Base-by-base conservation (phyloP, 1,140 invertebrate species). In the Ceratosolen fusciceps region DNA sequence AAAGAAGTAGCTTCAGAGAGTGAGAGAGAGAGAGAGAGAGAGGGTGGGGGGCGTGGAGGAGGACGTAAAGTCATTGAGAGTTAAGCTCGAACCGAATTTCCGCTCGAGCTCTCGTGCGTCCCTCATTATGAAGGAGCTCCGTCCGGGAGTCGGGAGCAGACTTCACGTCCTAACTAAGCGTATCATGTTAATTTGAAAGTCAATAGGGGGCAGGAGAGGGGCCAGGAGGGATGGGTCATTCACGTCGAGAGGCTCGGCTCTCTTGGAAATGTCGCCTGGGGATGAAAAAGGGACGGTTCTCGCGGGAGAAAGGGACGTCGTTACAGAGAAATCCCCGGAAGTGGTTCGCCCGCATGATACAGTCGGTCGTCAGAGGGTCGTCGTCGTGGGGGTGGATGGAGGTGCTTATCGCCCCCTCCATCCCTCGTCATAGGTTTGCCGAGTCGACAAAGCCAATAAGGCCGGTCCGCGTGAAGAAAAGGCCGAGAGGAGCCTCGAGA, bases 321-420 rank as follows among this genome's bases (percentile, higher is more conserved):
- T 77, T 77, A 77, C 34, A 77, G 65, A 71, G 75, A 71, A 77
- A 77, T 71, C 75, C 65, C 65, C 65, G 75, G 75, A 77, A 77
- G 71, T 77, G 37, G 65, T 58, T 70, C 75, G 24, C 52, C 74
- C 74, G 65, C 24, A 68, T 77, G 71, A 77, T 77, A 70, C 24
- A 77, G 65, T 76, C 62, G 74, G 67, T 68, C n/a, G 26, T n/a
- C n/a, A n/a, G n/a, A n/a, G n/a, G n/a, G n/a, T n/a, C n/a, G n/a
- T n/a, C n/a, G n/a, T n/a, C n/a, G n/a, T n/a, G n/a, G n/a, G n/a
- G n/a, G n/a, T 43, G n/a, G 31, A 12, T 43, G 39, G 72, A 76
- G 47, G n/a, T 19, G 5, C 62, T 76, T 76, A 76, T 75, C 58
- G 60, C 3, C n/a, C n/a, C n/a, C n/a, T n/a, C n/a, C n/a, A n/a